Percentiles rank a stretch among this genome's conserved stretches.
Conservation (phyloP, 2,888 invertebrate genomes). For the Trichogramma evanescens region DNA sequence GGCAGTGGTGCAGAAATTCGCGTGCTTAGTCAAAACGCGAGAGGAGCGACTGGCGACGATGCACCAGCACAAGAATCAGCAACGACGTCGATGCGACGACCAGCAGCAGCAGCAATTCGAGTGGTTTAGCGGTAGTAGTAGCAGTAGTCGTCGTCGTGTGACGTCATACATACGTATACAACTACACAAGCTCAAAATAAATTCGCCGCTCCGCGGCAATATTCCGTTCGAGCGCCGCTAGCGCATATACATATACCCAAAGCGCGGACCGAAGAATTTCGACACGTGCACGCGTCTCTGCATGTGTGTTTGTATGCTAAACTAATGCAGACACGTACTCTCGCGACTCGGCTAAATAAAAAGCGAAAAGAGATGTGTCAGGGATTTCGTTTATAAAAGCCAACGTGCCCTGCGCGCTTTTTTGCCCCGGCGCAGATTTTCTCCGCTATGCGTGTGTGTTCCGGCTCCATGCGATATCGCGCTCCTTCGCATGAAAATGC, state of each 20-base stretch:
- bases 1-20: no score
- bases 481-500: no score
- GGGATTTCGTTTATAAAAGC: neutral
- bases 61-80: neutral
- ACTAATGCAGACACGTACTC: neutral
- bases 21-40: neutral
- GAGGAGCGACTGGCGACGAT: neutral
- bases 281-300: neutral
- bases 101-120: neutral
- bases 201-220: slow-evolving; percentile 34
- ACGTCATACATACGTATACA: slow-evolving; percentile 32
- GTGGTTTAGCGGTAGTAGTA: neutral
- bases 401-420: no score
- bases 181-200: slow-evolving; percentile 38
- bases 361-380: neutral
- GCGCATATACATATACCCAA: no score
- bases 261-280: slow-evolving; percentile 22
- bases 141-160: slow-evolving; percentile 20
- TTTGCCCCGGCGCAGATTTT: no score
- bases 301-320: no score
- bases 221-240: no score
- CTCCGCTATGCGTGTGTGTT: no score
- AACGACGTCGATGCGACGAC: neutral
- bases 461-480: no score
- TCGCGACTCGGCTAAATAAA: slow-evolving; percentile 32